Conservation (phyloP, 2,888 invertebrate genomes). For the Megaustenia siamemsis region DNA sequence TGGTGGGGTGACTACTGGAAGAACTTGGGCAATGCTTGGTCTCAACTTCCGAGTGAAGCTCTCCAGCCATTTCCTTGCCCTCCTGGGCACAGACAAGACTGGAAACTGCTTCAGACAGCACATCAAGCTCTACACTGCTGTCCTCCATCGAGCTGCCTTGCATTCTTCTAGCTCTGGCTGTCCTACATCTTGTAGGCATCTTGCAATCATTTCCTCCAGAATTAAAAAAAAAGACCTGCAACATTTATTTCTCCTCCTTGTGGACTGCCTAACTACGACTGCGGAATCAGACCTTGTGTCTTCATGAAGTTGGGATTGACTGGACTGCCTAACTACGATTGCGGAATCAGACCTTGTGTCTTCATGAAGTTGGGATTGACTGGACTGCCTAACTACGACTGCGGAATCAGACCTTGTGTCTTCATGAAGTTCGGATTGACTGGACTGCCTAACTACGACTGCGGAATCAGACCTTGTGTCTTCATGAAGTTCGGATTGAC, state of each 20-base stretch:
- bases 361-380: too few relatives aligned
- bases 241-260: background rate
- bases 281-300: background rate
- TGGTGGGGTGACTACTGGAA: too few relatives aligned
- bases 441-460: background rate
- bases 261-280: background rate
- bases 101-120: background rate
- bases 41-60: too few relatives aligned
- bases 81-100: background rate
- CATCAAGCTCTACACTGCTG: background rate
- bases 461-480: background rate
- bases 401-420: background rate
- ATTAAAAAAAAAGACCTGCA: background rate
- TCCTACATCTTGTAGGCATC: background rate
- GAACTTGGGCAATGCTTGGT: too few relatives aligned
- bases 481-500: too few relatives aligned
- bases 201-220: background rate
- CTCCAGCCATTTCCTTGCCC: background rate
- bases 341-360: background rate
- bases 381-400: background rate
- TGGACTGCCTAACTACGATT: background rate
- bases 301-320: too few relatives aligned
- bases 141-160: constrained; percentile 39
- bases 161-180: constrained; percentile 36
- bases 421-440: background rate